phyloP scores from a whole-genome alignment of 1,140 invertebrate genomes.

The Drosophila santomea region DNA sequence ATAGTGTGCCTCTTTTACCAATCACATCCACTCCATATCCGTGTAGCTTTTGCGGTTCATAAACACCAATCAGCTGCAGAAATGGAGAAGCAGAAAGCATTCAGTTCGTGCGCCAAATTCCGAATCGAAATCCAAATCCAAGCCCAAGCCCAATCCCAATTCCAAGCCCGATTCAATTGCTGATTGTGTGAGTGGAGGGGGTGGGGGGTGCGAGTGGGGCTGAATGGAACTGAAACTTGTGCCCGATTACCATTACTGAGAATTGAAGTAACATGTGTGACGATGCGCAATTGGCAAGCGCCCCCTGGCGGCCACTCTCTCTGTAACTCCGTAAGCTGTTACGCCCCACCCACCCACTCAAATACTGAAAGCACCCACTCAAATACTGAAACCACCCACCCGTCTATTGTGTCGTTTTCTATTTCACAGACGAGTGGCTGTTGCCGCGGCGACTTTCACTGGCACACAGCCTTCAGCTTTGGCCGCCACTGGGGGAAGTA shows the following conservation, averaged over 20 bases:
- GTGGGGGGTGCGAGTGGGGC: not conserved
- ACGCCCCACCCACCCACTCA: constrained; percentile 9
- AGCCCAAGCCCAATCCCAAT: constrained; percentile 8
- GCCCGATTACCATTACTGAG: constrained; percentile 71
- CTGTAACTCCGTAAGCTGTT: constrained; percentile 20
- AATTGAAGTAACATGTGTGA: constrained; percentile 80
- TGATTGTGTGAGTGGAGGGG: not conserved
- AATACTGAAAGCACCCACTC: constrained; percentile 1
- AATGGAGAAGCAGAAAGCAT: constrained; percentile 41
- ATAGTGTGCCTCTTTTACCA: not conserved
- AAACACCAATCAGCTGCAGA: constrained; percentile 31
- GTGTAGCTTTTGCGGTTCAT: constrained; percentile 40
- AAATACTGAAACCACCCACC: not conserved
- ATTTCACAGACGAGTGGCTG: constrained; percentile 78
- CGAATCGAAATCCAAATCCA: constrained; percentile 40
- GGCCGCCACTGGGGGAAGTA: constrained; percentile 3
- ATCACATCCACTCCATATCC: constrained; percentile 9
- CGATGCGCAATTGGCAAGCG: constrained; percentile 58
- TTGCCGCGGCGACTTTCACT: constrained; percentile 70
- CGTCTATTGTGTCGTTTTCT: constrained; percentile 76
- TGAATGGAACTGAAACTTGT: constrained; percentile 16
- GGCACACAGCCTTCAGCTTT: constrained; percentile 64
- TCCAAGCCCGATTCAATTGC: constrained; percentile 40
- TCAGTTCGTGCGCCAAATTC: constrained; percentile 54
- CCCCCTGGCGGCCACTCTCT: constrained; percentile 63